Evolutionary conservation across 2,113 vertebrate species (phyloP), one percentile per base, ranked within the genome.

Genomic region (Hydropotes inermis): DNA sequence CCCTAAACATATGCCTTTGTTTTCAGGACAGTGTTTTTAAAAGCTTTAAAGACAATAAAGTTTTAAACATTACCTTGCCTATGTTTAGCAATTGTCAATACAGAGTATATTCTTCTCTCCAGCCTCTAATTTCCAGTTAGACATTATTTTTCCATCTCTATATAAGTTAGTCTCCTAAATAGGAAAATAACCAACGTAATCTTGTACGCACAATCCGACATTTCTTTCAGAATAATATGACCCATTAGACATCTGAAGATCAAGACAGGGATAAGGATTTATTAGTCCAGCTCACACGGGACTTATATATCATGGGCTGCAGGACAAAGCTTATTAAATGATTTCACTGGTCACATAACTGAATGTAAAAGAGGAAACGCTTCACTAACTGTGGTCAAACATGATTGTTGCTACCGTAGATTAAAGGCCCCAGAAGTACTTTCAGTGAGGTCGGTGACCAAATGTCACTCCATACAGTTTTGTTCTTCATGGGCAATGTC

Each of bases 201-300:
- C 76, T 92, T 74, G 76, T 1, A 3, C 58, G 23, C 30, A 97
- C 96, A 97, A 47, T 78, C 83, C 43, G 9, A 83, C 30, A 78
- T 93, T 96, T 96, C 88, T 96, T 98, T 94, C 67, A 84, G 82
- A 55, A n/a, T 97, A 95, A 57, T 67, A 92, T 33, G 33, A 86
- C 27, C 60, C 92, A 67, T 58, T 89, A 89, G 79, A 83, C 50
- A 96, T 92, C 81, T 93, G 39, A 97, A 97, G 85, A 97, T 96
- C 55, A 89, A 98, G 96, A 79, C 25, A 97, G 86, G n/a, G 83
- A 78, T 90, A 97, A 67, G 64, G 92, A 98, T 98, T 98, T 98
- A 98, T 97, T 89, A 84, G 89, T 89, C 52, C 54, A 94, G 95
- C 79, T 43, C 93, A 95, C n/a, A 90, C 2, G 96, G 97, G 95